Evolutionary conservation across 2,113 vertebrate species (phyloP).

Genomic region (Erinaceus europaeus): DNA sequence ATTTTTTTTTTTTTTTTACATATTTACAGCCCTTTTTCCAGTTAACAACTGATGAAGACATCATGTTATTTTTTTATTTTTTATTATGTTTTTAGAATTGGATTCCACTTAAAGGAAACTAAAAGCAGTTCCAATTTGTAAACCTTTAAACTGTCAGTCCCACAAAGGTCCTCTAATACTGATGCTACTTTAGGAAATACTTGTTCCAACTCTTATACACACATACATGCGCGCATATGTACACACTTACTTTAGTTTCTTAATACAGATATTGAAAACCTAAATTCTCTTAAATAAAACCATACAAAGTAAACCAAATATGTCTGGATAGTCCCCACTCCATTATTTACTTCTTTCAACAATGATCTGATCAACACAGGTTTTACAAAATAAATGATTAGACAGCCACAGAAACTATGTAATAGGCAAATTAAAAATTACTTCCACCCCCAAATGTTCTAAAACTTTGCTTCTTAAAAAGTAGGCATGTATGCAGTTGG

Average conservation of each 20-base stretch:
- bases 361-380: not conserved
- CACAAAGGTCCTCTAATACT: not conserved
- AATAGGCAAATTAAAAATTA: constrained; percentile 15
- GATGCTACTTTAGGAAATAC: not conserved
- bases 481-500: constrained; percentile 33
- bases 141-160: not conserved
- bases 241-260: constrained; percentile 27
- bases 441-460: constrained; percentile 22
- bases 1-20: constrained; percentile 18
- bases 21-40: no score
- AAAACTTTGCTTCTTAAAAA: constrained; percentile 12
- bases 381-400: constrained; percentile 6
- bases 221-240: not conserved
- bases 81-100: not conserved
- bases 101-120: not conserved
- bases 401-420: not conserved
- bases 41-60: constrained; percentile 16
- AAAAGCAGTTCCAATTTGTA: not conserved
- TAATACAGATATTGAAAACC: no score
- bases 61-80: no score
- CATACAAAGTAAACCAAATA: not conserved
- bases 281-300: no score
- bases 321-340: not conserved
- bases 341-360: not conserved
- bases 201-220: constrained; percentile 22